A percentile compares a stretch with the other conserved stretches of the same genome.
Conservation (phyloP, 2,888 invertebrate species). For the Trissoscelio sp. region DNA sequence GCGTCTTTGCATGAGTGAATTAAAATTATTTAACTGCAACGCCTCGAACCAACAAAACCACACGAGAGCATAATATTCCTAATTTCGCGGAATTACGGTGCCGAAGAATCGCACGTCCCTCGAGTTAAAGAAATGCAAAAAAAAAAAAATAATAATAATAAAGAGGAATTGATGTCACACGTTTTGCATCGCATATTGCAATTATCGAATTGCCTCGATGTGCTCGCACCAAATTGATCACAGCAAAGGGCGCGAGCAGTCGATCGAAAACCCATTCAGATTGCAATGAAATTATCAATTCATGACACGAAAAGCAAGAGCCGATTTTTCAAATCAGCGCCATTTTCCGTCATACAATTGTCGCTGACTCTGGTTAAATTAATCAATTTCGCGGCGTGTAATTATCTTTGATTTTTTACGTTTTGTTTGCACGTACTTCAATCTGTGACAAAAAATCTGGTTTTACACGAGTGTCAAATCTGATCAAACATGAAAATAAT, state of each 20-base stretch:
- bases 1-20: conserved; percentile 58
- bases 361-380: conserved; percentile 45
- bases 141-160: conserved; percentile 12
- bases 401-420: conserved; percentile 49
- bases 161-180: conserved; percentile 30
- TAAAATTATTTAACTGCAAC: conserved; percentile 62
- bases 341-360: conserved; percentile 35
- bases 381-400: conserved; percentile 53
- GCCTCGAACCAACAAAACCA: conserved; percentile 9
- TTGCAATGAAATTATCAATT: conserved; percentile 62
- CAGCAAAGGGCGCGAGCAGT: conserved; percentile 42
- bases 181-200: conserved; percentile 44
- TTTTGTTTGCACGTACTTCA: conserved; percentile 47
- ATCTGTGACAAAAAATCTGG: conserved; percentile 19
- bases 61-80: conserved; percentile 42
- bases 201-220: conserved; percentile 56
- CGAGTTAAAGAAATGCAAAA: neutral
- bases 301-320: conserved; percentile 52
- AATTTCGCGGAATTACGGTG: conserved; percentile 29
- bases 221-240: conserved; percentile 55
- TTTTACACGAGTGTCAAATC: neutral
- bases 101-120: conserved; percentile 28
- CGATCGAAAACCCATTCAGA: conserved; percentile 59
- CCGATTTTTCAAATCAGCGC: conserved; percentile 55
- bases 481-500: conserved; percentile 10